Evolutionary conservation across 2,888 invertebrate genomes (phyloP).

Genomic region (Theretra japonica): DNA sequence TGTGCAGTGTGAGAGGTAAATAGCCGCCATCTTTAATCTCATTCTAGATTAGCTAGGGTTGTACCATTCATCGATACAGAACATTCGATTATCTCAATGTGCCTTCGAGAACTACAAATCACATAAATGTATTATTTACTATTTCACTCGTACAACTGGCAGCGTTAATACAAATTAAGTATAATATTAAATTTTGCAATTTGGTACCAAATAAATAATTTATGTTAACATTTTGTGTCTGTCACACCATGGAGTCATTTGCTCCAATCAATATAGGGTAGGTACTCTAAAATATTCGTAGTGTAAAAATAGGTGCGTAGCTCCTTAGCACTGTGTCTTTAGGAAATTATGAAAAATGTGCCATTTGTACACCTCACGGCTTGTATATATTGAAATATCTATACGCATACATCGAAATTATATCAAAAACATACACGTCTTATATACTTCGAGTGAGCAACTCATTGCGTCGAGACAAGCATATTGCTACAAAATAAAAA

Average conservation of each 20-base stretch:
- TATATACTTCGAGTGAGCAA: slow-evolving; percentile 14
- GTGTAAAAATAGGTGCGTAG: neutral
- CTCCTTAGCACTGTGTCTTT: neutral
- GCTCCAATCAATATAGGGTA: neutral
- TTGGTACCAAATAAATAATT: neutral
- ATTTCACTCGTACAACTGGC: too few species aligned
- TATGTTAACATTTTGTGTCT: neutral
- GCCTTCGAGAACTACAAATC: neutral
- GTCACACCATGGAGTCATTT: neutral
- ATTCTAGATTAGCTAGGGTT: neutral
- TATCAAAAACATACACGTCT: neutral
- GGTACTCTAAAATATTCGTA: neutral
- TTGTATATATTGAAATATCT: neutral
- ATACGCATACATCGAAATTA: neutral
- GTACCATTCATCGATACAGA: neutral
- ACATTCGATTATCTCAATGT: neutral
- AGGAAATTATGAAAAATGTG: neutral
- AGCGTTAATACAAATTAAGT: neutral
- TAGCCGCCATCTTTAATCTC: neutral
- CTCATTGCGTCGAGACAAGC: neutral
- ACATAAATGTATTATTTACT: slow-evolving; percentile 1
- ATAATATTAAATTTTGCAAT: neutral
- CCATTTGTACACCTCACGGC: too few species aligned
- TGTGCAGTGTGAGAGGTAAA: neutral
- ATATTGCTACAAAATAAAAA: slow-evolving; percentile 32